Percentiles rank a stretch among this genome's conserved stretches.
phyloP scores from a whole-genome alignment of 2,888 invertebrate genomes.

The Morpho achilles region DNA sequence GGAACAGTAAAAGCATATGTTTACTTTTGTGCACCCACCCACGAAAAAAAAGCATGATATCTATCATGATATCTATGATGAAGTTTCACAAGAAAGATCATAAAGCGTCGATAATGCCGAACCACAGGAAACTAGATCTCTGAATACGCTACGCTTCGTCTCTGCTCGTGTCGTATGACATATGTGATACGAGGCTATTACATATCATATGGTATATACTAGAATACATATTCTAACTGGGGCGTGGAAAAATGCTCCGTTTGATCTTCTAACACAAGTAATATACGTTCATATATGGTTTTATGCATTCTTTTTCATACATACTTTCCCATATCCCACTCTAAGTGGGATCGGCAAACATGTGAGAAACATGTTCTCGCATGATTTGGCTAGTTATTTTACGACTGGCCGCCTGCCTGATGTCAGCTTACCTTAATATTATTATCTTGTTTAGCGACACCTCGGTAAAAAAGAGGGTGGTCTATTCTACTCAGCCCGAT shows the following conservation, averaged over 20 bases:
- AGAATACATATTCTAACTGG: slow-evolving; percentile 48
- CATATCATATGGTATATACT: slow-evolving; percentile 45
- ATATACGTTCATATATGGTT: background rate
- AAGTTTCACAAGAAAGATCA: slow-evolving; percentile 36
- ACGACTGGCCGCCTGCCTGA: too few relatives aligned
- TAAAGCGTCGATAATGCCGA: slow-evolving; percentile 42
- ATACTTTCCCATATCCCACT: too few relatives aligned
- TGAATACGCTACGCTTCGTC: slow-evolving; percentile 19
- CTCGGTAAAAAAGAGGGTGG: too few relatives aligned
- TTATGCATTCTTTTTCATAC: background rate
- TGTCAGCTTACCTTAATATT: too few relatives aligned
- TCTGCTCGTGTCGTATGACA: slow-evolving; percentile 52
- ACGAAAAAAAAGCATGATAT: slow-evolving; percentile 11
- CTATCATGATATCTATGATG: slow-evolving; percentile 6
- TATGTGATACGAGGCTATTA: slow-evolving; percentile 58
- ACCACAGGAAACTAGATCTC: slow-evolving; percentile 57
- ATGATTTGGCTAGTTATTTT: too few relatives aligned
- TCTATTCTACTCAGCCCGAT: too few relatives aligned
- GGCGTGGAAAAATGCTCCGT: slow-evolving; percentile 49
- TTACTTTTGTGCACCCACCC: too few relatives aligned
- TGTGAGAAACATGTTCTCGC: too few relatives aligned
- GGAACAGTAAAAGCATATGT: too few relatives aligned
- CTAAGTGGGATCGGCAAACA: too few relatives aligned
- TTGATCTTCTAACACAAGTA: background rate
- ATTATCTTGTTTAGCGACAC: too few relatives aligned